Conservation (phyloP, 2,888 invertebrate genomes). For the Germaria angustata region DNA sequence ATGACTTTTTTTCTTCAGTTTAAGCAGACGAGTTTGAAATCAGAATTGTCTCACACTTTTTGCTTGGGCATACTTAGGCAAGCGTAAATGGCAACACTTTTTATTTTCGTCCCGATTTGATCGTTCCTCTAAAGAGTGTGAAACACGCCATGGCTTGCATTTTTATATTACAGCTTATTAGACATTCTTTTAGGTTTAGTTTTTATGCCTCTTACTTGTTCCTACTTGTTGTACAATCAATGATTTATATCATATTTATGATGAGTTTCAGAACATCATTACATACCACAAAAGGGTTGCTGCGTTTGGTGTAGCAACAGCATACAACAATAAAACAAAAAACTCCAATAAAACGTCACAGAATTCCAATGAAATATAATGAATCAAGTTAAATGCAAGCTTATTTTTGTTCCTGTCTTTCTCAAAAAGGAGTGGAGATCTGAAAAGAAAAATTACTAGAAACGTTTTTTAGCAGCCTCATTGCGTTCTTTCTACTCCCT, state of each 20-base stretch:
- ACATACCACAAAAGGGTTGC: constrained; percentile 65
- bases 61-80: constrained; percentile 26
- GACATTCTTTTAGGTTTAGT: constrained; percentile 52
- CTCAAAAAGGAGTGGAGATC: constrained; percentile 57
- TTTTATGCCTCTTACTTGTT: background rate
- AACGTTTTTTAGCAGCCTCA: background rate
- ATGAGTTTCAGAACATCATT: constrained; percentile 57
- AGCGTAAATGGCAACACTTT: constrained; percentile 65
- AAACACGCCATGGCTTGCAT: constrained; percentile 66
- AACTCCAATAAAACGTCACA: constrained; percentile 43
- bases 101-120: constrained; percentile 42
- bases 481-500: background rate
- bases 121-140: constrained; percentile 58
- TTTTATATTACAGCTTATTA: constrained; percentile 66
- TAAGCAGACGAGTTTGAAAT: constrained; percentile 55
- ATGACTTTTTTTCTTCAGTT: background rate
- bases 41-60: constrained; percentile 65
- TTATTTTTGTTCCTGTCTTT: background rate
- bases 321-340: background rate
- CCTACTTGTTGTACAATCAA: constrained; percentile 48
- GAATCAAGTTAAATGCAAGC: constrained; percentile 57
- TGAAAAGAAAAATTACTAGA: constrained; percentile 31
- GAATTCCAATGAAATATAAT: constrained; percentile 64
- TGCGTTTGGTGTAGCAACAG: constrained; percentile 54
- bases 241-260: constrained; percentile 65